A percentile compares a stretch with the other conserved stretches of the same genome.
These are phyloP conservation scores for Catajapyx aquilonaris DNA, from an alignment of 1,140 invertebrate species.

Conservation along the genomic window DNA sequence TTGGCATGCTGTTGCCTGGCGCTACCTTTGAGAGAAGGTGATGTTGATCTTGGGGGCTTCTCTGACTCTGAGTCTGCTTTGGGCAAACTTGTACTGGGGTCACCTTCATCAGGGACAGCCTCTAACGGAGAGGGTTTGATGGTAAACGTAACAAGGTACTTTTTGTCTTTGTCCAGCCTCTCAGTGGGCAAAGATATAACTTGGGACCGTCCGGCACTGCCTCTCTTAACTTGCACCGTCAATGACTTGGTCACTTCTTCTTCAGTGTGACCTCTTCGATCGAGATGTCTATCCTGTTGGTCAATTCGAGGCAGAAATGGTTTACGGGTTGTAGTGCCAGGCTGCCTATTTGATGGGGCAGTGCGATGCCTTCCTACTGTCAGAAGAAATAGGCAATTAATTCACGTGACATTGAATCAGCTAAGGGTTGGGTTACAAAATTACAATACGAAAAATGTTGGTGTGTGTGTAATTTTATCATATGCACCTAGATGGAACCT, in stretches of 20 bases:
- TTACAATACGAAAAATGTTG: too few relatives aligned
- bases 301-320: constrained; percentile 26
- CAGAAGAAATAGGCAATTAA: neutral
- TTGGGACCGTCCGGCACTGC: constrained; percentile 50
- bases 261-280: neutral
- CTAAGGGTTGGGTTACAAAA: too few relatives aligned
- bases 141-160: constrained; percentile 74
- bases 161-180: constrained; percentile 61
- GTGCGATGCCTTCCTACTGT: neutral
- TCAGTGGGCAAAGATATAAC: constrained; percentile 65
- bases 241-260: constrained; percentile 3
- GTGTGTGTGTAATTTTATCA: too few relatives aligned
- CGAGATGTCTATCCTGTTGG: neutral
- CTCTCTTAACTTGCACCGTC: constrained; percentile 25
- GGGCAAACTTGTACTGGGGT: too few relatives aligned
- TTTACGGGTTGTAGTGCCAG: neutral
- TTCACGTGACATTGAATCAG: too few relatives aligned
- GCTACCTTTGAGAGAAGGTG: too few relatives aligned
- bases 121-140: constrained; percentile 42
- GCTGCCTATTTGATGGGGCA: neutral
- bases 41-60: too few relatives aligned
- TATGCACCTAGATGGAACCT: too few relatives aligned
- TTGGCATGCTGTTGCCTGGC: too few relatives aligned
- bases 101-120: too few relatives aligned
- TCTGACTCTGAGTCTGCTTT: too few relatives aligned